These are phyloP conservation scores for Rhinoptilus africanus DNA, from an alignment of 2,113 vertebrate genomes.

Conservation along the genomic window DNA sequence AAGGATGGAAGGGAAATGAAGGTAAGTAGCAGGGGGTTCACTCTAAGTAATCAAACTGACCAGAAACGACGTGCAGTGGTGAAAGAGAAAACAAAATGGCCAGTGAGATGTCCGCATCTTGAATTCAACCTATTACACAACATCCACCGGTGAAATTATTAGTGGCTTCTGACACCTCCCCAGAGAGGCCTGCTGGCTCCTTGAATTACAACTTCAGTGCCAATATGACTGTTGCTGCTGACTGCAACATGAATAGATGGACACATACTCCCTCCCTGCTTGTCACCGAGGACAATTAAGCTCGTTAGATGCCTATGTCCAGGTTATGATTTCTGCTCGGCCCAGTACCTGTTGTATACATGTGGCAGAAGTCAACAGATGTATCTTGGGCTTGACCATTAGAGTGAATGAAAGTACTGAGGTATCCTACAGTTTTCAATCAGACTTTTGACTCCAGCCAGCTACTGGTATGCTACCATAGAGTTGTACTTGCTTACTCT, in stretches of 20 bases:
- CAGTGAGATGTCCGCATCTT: background rate
- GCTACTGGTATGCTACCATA: background rate
- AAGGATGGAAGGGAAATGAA: background rate
- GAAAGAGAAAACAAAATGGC: background rate
- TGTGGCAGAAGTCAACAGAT: background rate
- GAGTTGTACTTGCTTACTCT: background rate
- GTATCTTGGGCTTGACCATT: background rate
- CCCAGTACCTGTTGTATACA: background rate
- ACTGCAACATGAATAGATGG: background rate
- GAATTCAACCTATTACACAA: background rate
- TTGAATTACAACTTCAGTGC: background rate
- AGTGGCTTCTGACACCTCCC: background rate
- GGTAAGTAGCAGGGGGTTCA: background rate
- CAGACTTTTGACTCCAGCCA: background rate
- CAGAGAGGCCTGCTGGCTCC: background rate
- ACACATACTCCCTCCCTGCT: background rate
- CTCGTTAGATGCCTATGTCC: background rate
- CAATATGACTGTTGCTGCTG: background rate
- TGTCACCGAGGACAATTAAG: background rate
- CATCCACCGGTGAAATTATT: background rate
- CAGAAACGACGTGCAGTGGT: background rate
- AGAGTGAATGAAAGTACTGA: background rate
- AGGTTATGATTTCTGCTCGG: background rate
- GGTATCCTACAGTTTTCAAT: background rate
- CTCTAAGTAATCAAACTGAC: background rate